Evolutionary conservation across 2,888 invertebrate genomes (phyloP), one percentile per base, ranked within the genome.

Genomic region (Callimorpha dominula): DNA sequence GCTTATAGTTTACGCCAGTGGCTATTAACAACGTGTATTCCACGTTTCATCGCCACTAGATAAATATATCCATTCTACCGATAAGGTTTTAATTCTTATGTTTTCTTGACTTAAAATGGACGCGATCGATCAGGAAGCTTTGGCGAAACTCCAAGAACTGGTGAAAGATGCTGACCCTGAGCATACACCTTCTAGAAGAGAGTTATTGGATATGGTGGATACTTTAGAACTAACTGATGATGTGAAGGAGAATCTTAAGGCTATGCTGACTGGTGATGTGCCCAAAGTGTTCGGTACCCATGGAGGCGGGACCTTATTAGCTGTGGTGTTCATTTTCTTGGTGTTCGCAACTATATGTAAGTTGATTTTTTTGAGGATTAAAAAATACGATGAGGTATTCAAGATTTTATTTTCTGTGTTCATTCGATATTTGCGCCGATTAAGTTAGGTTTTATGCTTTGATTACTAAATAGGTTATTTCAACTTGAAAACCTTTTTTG

Each of bases 151-250:
- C 0, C 89, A 93, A 4, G 89, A 92, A 2, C 68, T 93, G n/a
- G 76, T 92, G 42, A 85, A 92, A 15, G 88, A 89, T n/a, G 89
- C 93, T 72, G 91, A 96, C 15, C 82, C 84, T 74, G 81, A 82
- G 0, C 78, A 89, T 43, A 78, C 87, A 50, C 97, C 97, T 0
- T 94, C 96, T 0, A 86, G 95, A 1, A 96, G 97, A 43, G 95
- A 97, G 62, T 86, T 97, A 0, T 85, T 97, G 76, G 95, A 96
- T 64, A 90, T 97, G 88, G 89, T 97, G 42, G 96, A 97, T 40
- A 88, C 93, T 0, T 94, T 97, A 83, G 96, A 96, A 4, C 86
- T 97, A 4, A 92, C 96, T 68, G 97, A 97, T 8, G 96, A 97
- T 42, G 96, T 97, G 70, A 97, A 96, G 78, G 96, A 96, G n/a